Base-by-base conservation (phyloP, 2,888 invertebrate species). In the Phaedon cochleariae region DNA sequence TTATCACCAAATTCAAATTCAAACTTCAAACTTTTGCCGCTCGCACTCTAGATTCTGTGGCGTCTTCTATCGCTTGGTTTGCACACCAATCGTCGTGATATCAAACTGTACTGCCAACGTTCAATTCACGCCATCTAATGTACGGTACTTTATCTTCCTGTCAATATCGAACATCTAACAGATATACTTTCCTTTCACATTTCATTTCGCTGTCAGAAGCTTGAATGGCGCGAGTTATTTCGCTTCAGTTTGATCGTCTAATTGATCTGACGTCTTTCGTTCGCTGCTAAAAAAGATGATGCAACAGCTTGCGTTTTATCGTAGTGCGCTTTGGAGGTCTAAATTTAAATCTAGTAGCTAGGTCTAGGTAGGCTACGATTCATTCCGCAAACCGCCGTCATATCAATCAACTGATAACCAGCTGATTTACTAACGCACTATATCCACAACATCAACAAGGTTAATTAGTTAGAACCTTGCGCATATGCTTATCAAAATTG, bases 161-260 rank as follows among this genome's bases (percentile, higher is more conserved):
- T 17, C 17, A 41, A 41, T 15, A 41, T 41, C 31, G 31, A 34
- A 5, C 2, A 34, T 41, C 45, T 15, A 29, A 45, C 17, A 57
- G 21, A 37, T 26, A 55, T 41, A 41, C 2, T 15, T 21, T 15
- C 55, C 41, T 55, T 22, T 41, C 55, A 17, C 37, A 55, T 41
- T 55, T 15, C 41, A 21, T 15, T 18, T 45, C 21, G 29, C 21
- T 45, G 57, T 26, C 17, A 22, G 57, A 45, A 45, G 45, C 57
- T 45, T 1, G 17, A 57, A 18, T 45, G 17, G 17, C 26, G 20
- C n/a, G 7, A 3, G 15, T 41, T 41, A 15, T 15, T 15, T 15
- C 15, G 41, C 41, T 26, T 26, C 41, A 41, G 7, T 15, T 9
- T 10, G 31, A 34, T 34, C 31, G 6, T 9, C 31, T 4, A 10